Evolutionary conservation across 2,888 invertebrate genomes (phyloP).

Genomic region (Cylindroiulus punctatus): DNA sequence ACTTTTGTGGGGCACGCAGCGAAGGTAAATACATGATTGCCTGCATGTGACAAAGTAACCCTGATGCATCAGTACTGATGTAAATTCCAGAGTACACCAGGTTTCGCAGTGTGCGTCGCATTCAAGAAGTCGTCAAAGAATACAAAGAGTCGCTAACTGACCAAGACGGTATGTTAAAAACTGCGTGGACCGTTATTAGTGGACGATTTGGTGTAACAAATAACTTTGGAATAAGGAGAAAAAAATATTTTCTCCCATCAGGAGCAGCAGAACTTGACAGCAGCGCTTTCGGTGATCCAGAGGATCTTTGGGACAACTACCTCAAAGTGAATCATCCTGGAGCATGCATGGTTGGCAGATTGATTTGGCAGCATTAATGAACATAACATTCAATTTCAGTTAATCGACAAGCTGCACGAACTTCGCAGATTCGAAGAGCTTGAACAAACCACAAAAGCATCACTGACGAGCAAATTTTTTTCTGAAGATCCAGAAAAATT

Average conservation of each 20-base stretch:
- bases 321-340: constrained; percentile 61
- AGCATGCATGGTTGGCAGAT: no score
- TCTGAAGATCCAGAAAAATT: constrained; percentile 33
- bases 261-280: neutral
- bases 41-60: no score
- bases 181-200: no score
- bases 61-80: neutral
- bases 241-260: neutral
- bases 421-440: constrained; percentile 74
- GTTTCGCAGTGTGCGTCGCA: neutral
- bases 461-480: constrained; percentile 71
- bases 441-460: constrained; percentile 81
- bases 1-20: constrained; percentile 5
- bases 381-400: constrained; percentile 30
- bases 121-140: neutral
- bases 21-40: neutral
- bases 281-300: constrained; percentile 58
- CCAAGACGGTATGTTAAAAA: neutral
- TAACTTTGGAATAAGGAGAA: neutral
- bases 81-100: neutral
- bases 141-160: no score
- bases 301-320: constrained; percentile 64
- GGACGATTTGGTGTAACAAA: neutral
- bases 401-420: constrained; percentile 67
- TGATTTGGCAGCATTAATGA: neutral